phyloP scores from a whole-genome alignment of 2,888 invertebrate species.

The Apeira syringaria region DNA sequence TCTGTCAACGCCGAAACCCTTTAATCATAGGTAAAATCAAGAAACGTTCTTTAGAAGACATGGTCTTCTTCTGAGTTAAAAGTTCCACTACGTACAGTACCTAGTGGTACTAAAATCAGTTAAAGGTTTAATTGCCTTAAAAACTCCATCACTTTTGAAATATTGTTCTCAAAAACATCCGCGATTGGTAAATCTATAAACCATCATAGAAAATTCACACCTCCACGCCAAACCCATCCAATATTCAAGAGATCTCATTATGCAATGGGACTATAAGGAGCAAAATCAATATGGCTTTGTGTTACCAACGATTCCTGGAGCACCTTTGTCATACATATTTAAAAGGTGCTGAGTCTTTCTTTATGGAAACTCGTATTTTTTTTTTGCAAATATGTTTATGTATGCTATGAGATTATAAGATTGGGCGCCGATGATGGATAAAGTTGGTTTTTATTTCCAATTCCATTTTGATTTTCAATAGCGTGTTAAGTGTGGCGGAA shows the following conservation, averaged over 20 bases:
- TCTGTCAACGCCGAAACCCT: too few species aligned
- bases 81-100: too few species aligned
- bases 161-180: too few species aligned
- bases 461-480: too few species aligned
- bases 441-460: constrained; percentile 18
- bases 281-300: constrained; percentile 76
- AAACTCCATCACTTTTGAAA: too few species aligned
- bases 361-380: constrained; percentile 28
- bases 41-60: too few species aligned
- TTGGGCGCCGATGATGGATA: constrained; percentile 27
- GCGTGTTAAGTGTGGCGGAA: too few species aligned
- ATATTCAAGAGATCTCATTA: constrained; percentile 72
- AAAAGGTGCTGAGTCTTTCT: constrained; percentile 47
- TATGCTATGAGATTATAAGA: constrained; percentile 31
- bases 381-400: constrained; percentile 29
- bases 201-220: constrained; percentile 30
- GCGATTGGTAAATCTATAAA: constrained; percentile 19
- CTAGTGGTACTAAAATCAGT: too few species aligned
- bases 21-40: too few species aligned
- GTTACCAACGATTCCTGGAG: constrained; percentile 52
- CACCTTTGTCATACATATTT: constrained; percentile 71
- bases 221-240: constrained; percentile 49
- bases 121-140: too few species aligned
- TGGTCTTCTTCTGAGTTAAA: too few species aligned
- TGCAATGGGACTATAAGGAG: constrained; percentile 66